Conservation (phyloP, 2,888 invertebrate species). For the Hirtodrosophila cameraria region DNA sequence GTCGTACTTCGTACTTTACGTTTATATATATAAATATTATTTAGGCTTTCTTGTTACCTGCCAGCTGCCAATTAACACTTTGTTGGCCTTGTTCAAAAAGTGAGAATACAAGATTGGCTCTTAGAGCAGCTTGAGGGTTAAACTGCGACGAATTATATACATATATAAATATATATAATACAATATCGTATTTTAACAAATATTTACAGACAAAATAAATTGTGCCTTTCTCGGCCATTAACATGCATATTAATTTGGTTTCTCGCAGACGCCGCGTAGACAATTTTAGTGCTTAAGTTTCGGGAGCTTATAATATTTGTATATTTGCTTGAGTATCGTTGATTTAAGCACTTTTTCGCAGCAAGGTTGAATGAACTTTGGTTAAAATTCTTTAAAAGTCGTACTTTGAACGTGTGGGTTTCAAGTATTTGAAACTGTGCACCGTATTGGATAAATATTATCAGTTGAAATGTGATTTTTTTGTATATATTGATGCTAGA, state of each 20-base stretch:
- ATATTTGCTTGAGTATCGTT: constrained; percentile 19
- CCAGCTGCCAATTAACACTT: constrained; percentile 24
- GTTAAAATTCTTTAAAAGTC: background rate
- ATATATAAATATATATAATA: background rate
- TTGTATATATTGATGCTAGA: no score
- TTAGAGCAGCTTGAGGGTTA: background rate
- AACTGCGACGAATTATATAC: background rate
- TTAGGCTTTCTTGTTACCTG: constrained; percentile 3
- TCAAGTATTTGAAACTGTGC: constrained; percentile 9
- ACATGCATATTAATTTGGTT: constrained; percentile 23
- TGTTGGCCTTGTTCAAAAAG: constrained; percentile 19
- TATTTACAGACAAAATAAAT: constrained; percentile 22
- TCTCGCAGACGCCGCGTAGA: constrained; percentile 37
- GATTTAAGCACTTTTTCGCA: constrained; percentile 34
- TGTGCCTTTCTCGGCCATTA: constrained; percentile 13
- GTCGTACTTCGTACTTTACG: constrained; percentile 15
- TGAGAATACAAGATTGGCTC: constrained; percentile 7
- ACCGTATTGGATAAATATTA: no score
- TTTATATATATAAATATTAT: constrained; percentile 5
- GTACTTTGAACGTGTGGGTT: constrained; percentile 1
- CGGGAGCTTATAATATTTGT: background rate
- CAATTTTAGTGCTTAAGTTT: constrained; percentile 33
- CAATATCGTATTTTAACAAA: background rate
- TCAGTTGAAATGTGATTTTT: background rate
- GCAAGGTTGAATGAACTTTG: constrained; percentile 58